Conservation (phyloP, 2,113 vertebrate species). For the Xyrauchen texanus region DNA sequence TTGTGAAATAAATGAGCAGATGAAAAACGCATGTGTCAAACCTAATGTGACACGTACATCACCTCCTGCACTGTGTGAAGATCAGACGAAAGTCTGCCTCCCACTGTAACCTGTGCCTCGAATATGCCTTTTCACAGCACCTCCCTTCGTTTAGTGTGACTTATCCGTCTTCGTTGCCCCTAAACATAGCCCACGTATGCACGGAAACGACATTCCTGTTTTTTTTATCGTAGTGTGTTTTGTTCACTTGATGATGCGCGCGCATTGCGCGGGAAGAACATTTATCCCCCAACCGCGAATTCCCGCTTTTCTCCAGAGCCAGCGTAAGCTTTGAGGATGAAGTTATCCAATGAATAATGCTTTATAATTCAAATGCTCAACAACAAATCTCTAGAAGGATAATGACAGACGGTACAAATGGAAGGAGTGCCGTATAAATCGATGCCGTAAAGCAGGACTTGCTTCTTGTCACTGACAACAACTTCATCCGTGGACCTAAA, state of each 20-base stretch:
- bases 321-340: constrained; percentile 9
- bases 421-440: constrained; percentile 10
- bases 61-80: constrained; percentile 10
- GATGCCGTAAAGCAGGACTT: background rate
- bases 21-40: constrained; percentile 35
- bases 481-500: background rate
- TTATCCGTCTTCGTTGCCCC: background rate
- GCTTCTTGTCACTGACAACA: too few species aligned
- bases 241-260: background rate
- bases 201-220: background rate
- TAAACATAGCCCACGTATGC: background rate
- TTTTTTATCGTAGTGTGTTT: too few species aligned
- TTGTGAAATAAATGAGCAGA: constrained; percentile 44
- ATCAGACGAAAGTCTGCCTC: constrained; percentile 3
- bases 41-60: constrained; percentile 16
- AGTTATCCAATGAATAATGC: constrained; percentile 40
- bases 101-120: background rate
- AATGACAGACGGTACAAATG: constrained; percentile 30
- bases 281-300: background rate
- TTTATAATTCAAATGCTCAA: constrained; percentile 34
- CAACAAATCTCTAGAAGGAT: constrained; percentile 34
- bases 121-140: background rate
- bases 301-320: constrained; percentile 15
- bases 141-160: background rate
- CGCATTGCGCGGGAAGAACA: constrained; percentile 1